These are phyloP conservation scores for Morpho deidamia DNA, from an alignment of 2,888 invertebrate genomes.

Conservation along the genomic window DNA sequence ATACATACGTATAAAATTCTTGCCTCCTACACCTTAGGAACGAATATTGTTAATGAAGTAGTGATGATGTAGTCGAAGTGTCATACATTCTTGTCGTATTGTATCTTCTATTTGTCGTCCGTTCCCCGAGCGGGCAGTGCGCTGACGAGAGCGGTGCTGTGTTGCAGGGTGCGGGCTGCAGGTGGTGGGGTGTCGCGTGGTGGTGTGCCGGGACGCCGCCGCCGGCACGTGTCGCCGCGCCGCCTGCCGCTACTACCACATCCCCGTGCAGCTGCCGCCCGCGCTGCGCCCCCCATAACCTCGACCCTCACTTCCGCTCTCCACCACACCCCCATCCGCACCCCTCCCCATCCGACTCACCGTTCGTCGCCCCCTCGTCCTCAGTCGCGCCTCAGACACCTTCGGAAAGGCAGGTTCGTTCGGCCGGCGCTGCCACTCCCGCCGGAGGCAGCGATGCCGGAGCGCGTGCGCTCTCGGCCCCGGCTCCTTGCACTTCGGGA, in stretches of 20 bases:
- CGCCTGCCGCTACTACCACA: constrained; percentile 98
- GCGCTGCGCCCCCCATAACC: constrained; percentile 79
- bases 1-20: too few relatives aligned
- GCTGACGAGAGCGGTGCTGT: constrained; percentile 4
- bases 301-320: constrained; percentile 33
- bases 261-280: constrained; percentile 93
- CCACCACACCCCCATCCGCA: constrained; percentile 18
- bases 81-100: constrained; percentile 6
- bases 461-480: constrained; percentile 18
- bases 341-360: constrained; percentile 32
- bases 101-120: not conserved
- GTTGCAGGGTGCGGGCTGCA: constrained; percentile 94
- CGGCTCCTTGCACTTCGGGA: constrained; percentile 46
- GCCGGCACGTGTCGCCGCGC: constrained; percentile 95
- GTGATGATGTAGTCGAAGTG: not conserved
- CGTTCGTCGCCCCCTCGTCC: constrained; percentile 52
- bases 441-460: constrained; percentile 38
- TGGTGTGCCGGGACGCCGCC: constrained; percentile 97
- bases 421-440: constrained; percentile 43
- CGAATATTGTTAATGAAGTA: not conserved
- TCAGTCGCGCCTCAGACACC: constrained; percentile 64
- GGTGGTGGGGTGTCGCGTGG: constrained; percentile 96
- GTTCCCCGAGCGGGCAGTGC: not conserved
- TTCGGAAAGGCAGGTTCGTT: constrained; percentile 55
- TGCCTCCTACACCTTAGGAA: not conserved